Conservation (phyloP, 2,888 invertebrate species). For the Chalcosyrphus nemorum region DNA sequence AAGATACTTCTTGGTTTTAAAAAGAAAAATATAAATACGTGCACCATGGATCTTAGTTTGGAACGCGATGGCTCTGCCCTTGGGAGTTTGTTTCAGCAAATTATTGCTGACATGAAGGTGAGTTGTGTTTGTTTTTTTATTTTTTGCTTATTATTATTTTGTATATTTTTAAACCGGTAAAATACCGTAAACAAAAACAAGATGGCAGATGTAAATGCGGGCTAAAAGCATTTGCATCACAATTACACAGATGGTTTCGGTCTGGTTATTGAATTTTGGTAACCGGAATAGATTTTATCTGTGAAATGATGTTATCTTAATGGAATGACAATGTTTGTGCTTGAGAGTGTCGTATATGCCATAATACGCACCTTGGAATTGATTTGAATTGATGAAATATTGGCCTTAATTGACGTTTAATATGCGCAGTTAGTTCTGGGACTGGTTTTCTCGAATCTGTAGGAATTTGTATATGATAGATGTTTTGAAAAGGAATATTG, state of each 20-base stretch:
- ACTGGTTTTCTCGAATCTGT: no score
- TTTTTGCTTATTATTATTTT: background rate
- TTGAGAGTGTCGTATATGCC: slow-evolving; percentile 11
- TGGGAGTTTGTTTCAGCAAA: slow-evolving; percentile 97
- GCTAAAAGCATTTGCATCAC: slow-evolving; percentile 52
- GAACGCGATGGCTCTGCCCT: slow-evolving; percentile 92
- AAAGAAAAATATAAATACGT: background rate
- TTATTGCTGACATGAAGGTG: slow-evolving; percentile 98
- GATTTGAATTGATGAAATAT: slow-evolving; percentile 6
- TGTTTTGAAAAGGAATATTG: no score
- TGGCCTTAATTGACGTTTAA: background rate
- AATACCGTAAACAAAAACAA: background rate
- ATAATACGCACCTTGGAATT: slow-evolving; percentile 33
- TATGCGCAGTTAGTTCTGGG: background rate
- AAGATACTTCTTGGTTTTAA: slow-evolving; percentile 25
- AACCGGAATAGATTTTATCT: slow-evolving; percentile 6
- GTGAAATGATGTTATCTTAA: slow-evolving; percentile 38
- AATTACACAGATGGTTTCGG: slow-evolving; percentile 30
- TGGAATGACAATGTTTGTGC: slow-evolving; percentile 32
- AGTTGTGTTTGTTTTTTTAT: slow-evolving; percentile 78
- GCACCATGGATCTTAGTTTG: slow-evolving; percentile 81
- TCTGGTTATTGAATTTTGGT: slow-evolving; percentile 11
- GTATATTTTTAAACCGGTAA: slow-evolving; percentile 26
- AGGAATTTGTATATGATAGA: background rate
- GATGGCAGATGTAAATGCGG: slow-evolving; percentile 35